phyloP scores from a whole-genome alignment of 2,888 invertebrate genomes.

The Harmothoe impar region DNA sequence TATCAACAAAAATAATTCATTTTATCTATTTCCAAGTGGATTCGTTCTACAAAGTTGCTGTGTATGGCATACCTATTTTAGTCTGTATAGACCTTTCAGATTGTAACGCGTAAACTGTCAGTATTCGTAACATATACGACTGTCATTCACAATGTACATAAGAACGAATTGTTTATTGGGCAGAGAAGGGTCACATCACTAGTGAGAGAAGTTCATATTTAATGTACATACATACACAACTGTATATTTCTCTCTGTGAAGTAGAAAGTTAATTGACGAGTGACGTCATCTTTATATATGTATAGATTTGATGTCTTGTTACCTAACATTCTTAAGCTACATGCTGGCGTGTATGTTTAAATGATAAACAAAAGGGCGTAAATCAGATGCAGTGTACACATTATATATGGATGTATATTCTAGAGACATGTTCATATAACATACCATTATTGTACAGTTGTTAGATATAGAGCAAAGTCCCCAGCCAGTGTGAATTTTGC shows the following conservation, averaged over 20 bases:
- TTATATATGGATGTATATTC: background rate
- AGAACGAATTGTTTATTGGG: too few relatives aligned
- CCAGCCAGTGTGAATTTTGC: background rate
- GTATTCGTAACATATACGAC: too few relatives aligned
- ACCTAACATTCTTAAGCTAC: constrained; percentile 17
- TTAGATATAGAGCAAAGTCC: background rate
- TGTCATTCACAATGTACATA: too few relatives aligned
- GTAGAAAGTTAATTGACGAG: too few relatives aligned
- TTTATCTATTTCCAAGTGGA: too few relatives aligned
- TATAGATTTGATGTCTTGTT: background rate
- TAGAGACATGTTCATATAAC: background rate
- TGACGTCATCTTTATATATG: too few relatives aligned
- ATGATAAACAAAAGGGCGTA: background rate
- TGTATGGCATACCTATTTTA: too few relatives aligned
- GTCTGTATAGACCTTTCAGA: too few relatives aligned
- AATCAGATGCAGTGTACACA: background rate
- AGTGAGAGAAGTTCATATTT: background rate
- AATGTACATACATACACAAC: background rate
- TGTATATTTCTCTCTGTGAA: background rate
- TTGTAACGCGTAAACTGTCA: too few relatives aligned
- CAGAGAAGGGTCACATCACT: too few relatives aligned
- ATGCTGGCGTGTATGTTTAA: constrained; percentile 52
- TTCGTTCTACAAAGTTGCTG: too few relatives aligned
- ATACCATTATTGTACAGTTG: background rate
- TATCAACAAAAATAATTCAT: too few relatives aligned